Percentiles rank a stretch among this genome's conserved stretches.
Conservation (phyloP, 1,140 invertebrate genomes). For the Danaus melanippus region DNA sequence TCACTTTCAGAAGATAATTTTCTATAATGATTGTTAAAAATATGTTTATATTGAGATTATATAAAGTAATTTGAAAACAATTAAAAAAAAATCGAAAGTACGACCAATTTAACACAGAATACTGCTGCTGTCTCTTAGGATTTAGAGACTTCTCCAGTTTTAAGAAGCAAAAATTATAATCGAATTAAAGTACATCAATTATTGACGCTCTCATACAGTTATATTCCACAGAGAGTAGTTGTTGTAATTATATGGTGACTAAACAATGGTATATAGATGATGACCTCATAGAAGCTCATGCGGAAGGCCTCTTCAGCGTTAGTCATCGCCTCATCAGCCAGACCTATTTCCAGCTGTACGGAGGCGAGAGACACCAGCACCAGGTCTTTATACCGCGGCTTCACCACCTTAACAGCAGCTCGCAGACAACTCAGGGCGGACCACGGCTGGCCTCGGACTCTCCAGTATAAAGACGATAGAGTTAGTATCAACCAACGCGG, state of each 20-base stretch:
- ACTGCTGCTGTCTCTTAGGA: background rate
- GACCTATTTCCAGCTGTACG: conserved; percentile 76
- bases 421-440: conserved; percentile 78
- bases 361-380: conserved; percentile 77
- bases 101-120: background rate
- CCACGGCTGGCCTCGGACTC: conserved; percentile 74
- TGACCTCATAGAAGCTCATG: conserved; percentile 77
- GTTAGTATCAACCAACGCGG: conserved; percentile 78
- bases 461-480: conserved; percentile 80
- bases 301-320: conserved; percentile 74
- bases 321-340: conserved; percentile 75
- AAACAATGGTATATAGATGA: no score
- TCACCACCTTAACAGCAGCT: conserved; percentile 71
- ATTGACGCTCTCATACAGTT: no score
- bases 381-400: conserved; percentile 69
- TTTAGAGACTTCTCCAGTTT: no score
- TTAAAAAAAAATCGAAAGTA: no score
- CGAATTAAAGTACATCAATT: no score
- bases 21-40: no score
- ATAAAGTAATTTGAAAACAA: no score
- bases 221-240: no score
- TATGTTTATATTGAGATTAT: no score
- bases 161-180: no score
- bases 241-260: background rate
- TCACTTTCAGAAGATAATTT: no score